A percentile compares a stretch with the other conserved stretches of the same genome.
Evolutionary conservation across 2,797 vertebrate genomes (phyloP).

Genomic region (Gastrophryne carolinensis): DNA sequence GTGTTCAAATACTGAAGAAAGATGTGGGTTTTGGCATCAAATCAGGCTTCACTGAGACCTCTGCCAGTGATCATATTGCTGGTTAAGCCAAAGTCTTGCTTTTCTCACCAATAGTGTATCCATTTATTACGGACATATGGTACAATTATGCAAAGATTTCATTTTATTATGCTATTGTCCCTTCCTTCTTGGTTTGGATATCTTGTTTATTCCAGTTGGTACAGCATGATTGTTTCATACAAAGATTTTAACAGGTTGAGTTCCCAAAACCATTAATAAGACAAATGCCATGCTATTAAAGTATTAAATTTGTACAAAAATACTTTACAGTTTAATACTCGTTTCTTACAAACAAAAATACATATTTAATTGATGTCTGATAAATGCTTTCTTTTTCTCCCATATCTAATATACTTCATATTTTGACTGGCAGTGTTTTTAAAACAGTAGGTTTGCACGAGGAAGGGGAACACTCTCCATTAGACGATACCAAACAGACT

Average conservation of each 20-base stretch:
- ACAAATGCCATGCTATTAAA: constrained; percentile 99
- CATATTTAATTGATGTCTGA: constrained; percentile 87
- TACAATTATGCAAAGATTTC: no score
- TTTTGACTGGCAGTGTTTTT: constrained; percentile 82
- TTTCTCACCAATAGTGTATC: no score
- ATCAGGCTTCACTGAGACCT: no score
- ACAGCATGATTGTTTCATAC: constrained; percentile 77
- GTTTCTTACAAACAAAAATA: constrained; percentile 99
- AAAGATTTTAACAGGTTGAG: constrained; percentile 86
- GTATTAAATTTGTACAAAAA: constrained; percentile 99
- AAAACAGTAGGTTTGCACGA: constrained; percentile 61
- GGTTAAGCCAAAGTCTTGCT: no score
- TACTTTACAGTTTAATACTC: constrained; percentile 99
- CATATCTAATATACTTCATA: constrained; percentile 70
- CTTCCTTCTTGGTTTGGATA: constrained; percentile 62
- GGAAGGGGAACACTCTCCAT: constrained; percentile 59
- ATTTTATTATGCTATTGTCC: no score
- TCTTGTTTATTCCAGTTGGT: constrained; percentile 79
- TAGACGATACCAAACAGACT: constrained; percentile 43
- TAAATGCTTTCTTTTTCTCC: constrained; percentile 59
- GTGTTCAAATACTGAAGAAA: no score
- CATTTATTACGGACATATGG: no score
- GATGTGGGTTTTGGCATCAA: no score
- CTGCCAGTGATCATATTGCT: no score
- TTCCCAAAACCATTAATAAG: constrained; percentile 87